phyloP scores from a whole-genome alignment of 2,113 vertebrate species.

The Myrmecophaga tridactyla region DNA sequence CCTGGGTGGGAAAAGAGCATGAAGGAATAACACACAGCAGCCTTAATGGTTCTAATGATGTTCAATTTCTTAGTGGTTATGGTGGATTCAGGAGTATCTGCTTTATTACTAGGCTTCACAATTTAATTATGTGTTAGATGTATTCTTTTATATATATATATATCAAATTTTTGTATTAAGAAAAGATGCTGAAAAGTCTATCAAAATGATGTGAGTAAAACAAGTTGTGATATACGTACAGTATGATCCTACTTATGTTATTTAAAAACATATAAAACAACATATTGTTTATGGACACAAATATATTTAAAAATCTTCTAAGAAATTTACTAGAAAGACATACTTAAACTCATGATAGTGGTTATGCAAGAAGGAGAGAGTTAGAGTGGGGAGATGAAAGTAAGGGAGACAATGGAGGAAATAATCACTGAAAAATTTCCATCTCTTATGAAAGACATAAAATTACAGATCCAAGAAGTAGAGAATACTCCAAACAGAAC shows the following conservation, averaged over 20 bases:
- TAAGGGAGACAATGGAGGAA: too few species aligned
- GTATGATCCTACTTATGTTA: background rate
- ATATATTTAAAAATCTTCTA: background rate
- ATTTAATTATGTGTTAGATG: background rate
- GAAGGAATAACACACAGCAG: background rate
- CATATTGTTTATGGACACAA: background rate
- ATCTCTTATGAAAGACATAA: too few species aligned
- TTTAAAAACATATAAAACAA: background rate
- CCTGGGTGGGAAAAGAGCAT: background rate
- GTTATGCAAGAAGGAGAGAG: background rate
- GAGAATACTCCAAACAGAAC: too few species aligned
- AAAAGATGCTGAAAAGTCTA: background rate
- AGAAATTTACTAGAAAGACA: too few species aligned
- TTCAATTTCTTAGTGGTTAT: background rate
- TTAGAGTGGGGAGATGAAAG: rapidly evolving
- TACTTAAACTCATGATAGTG: background rate
- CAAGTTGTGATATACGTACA: background rate
- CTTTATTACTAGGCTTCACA: background rate
- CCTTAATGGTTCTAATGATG: background rate
- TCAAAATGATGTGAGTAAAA: background rate
- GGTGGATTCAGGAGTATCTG: background rate
- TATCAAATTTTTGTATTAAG: background rate
- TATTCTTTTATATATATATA: background rate
- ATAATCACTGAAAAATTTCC: too few species aligned
- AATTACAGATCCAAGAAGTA: too few species aligned